Evolutionary conservation across 1,140 invertebrate species (phyloP).

Genomic region (Panulirus ornatus): DNA sequence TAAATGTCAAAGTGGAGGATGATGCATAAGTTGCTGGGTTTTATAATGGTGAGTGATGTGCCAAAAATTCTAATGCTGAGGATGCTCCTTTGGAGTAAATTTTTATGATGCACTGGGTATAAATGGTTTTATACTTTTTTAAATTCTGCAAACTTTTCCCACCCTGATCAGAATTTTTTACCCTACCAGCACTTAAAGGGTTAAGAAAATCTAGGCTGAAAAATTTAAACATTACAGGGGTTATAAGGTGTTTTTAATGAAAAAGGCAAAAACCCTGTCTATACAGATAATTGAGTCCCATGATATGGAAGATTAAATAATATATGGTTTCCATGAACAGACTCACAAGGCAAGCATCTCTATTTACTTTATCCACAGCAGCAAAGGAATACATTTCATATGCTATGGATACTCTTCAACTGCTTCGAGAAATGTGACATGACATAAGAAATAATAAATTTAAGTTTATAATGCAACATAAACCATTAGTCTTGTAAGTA

Average conservation of each 20-base stretch:
- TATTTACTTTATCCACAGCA: not conserved
- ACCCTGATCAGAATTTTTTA: not conserved
- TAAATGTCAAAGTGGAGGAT: too few relatives aligned
- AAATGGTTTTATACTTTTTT: not conserved
- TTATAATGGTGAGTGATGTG: not conserved
- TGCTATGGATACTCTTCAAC: not conserved
- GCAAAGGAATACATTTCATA: not conserved
- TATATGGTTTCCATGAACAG: not conserved
- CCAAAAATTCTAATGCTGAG: not conserved
- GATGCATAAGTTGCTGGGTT: too few relatives aligned
- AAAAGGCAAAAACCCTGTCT: not conserved
- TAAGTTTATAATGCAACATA: not conserved
- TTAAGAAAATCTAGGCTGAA: not conserved
- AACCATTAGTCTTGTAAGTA: not conserved
- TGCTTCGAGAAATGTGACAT: not conserved
- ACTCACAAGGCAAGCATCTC: not conserved
- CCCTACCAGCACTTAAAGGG: not conserved
- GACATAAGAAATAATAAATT: not conserved
- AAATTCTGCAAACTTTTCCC: not conserved
- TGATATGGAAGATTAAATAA: not conserved
- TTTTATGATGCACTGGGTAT: too few relatives aligned
- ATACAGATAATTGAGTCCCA: conserved; percentile 1
- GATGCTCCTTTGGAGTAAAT: not conserved
- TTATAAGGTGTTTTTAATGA: not conserved
- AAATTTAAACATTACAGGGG: not conserved